Conservation (phyloP, 1,140 invertebrate genomes). For the Chironomus tepperi region DNA sequence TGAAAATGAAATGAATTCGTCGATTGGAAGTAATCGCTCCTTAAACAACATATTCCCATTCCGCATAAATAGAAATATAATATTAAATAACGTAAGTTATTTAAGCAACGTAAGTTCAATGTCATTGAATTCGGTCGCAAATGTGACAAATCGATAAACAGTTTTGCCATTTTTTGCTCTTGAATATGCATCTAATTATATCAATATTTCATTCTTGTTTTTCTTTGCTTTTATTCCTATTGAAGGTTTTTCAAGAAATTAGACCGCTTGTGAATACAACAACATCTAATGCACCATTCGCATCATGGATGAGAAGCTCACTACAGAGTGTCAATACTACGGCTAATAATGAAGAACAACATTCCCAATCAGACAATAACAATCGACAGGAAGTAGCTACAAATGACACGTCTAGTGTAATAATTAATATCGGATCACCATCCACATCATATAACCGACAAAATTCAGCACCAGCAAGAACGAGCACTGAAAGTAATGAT, state of each 20-base stretch:
- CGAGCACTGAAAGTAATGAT: not conserved
- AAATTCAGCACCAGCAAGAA: constrained; percentile 13
- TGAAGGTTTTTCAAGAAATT: constrained; percentile 21
- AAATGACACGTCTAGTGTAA: constrained; percentile 10
- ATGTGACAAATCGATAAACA: not conserved
- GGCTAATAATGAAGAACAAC: not conserved
- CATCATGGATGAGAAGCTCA: not conserved
- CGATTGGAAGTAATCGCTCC: not conserved
- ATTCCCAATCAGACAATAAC: not conserved
- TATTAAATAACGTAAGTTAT: constrained; percentile 9
- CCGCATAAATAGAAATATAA: not conserved
- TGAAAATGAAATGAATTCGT: not conserved
- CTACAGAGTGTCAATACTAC: not conserved
- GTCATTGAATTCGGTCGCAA: not conserved
- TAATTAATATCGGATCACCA: not conserved
- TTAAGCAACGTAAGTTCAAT: not conserved
- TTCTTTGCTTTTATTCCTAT: not conserved
- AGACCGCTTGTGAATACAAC: not conserved
- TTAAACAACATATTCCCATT: constrained; percentile 5
- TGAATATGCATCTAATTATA: not conserved
- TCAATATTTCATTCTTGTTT: not conserved
- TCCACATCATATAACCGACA: not conserved
- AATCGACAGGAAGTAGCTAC: not conserved
- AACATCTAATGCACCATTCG: not conserved
- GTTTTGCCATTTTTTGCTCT: not conserved